Percentiles rank a stretch among this genome's conserved stretches.
phyloP scores from a whole-genome alignment of 2,888 invertebrate species.

The Branchipolynoe longqiensis region DNA sequence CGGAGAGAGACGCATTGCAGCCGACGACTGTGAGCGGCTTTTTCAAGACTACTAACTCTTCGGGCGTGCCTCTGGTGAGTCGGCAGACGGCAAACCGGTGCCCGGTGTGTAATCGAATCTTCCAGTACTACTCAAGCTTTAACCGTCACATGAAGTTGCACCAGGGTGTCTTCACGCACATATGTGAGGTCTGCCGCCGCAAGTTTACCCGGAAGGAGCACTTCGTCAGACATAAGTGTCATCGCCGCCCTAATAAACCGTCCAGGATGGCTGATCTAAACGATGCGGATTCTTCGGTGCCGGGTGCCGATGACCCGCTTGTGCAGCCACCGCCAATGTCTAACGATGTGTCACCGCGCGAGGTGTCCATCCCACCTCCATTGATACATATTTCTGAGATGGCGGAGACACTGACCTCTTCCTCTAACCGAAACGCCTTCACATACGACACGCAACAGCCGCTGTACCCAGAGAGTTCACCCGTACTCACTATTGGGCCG shows the following conservation, averaged over 20 bases:
- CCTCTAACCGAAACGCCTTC: constrained; percentile 34
- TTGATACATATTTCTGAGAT: constrained; percentile 35
- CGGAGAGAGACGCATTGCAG: neutral
- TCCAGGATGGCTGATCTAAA: constrained; percentile 39
- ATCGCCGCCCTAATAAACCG: constrained; percentile 67
- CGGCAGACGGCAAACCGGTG: constrained; percentile 60
- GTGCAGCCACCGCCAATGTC: constrained; percentile 10
- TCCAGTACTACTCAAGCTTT: constrained; percentile 68
- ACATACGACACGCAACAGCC: constrained; percentile 48
- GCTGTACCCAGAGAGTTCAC: neutral
- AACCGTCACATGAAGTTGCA: constrained; percentile 69
- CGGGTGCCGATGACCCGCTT: neutral
- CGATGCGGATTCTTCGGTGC: constrained; percentile 9
- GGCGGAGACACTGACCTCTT: neutral
- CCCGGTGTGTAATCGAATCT: constrained; percentile 65
- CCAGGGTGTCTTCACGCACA: constrained; percentile 67
- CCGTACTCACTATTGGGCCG: neutral
- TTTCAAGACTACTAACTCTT: neutral
- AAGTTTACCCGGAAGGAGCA: constrained; percentile 70
- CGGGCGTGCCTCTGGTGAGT: constrained; percentile 41
- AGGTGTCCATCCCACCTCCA: constrained; percentile 9
- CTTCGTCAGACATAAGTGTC: constrained; percentile 69
- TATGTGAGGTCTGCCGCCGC: constrained; percentile 67
- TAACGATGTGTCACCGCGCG: constrained; percentile 16
- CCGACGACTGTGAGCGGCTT: constrained; percentile 17